Conservation (phyloP, 2,888 invertebrate genomes). For the Steinernema carpocapsae region DNA sequence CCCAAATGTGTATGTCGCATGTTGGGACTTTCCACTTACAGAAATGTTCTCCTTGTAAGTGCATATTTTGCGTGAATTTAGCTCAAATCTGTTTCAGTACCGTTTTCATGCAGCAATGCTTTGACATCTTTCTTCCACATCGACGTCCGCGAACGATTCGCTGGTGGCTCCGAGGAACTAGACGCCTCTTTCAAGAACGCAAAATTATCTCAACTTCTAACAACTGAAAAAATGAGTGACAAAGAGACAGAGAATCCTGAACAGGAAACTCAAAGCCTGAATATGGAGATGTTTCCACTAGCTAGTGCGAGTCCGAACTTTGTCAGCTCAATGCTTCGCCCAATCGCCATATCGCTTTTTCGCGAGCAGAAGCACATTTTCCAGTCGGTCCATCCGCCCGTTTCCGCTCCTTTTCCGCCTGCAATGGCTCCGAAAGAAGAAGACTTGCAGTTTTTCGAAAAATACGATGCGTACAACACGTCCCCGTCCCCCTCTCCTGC, state of each 20-base stretch:
- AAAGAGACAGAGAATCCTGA: background rate
- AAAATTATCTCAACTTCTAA: background rate
- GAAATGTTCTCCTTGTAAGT: background rate
- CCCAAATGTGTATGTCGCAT: conserved; percentile 43
- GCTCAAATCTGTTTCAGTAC: background rate
- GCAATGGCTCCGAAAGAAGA: background rate
- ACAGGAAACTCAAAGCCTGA: background rate
- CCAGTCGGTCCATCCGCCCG: background rate
- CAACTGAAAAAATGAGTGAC: background rate
- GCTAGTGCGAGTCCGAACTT: background rate
- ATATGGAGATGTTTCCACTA: conserved; percentile 7
- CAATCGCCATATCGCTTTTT: background rate
- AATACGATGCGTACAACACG: background rate
- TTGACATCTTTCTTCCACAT: background rate
- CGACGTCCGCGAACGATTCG: background rate
- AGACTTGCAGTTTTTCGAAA: too few relatives aligned
- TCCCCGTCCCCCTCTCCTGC: too few relatives aligned
- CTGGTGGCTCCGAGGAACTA: too few relatives aligned
- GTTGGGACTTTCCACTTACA: background rate
- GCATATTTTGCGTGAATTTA: background rate
- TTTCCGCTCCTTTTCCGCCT: background rate
- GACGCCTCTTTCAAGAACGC: background rate
- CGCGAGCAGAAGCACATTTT: conserved; percentile 12
- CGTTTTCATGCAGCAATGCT: background rate
- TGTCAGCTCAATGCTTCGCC: background rate